phyloP scores from a whole-genome alignment of 2,888 invertebrate genomes.

The Epinotia demarniana region DNA sequence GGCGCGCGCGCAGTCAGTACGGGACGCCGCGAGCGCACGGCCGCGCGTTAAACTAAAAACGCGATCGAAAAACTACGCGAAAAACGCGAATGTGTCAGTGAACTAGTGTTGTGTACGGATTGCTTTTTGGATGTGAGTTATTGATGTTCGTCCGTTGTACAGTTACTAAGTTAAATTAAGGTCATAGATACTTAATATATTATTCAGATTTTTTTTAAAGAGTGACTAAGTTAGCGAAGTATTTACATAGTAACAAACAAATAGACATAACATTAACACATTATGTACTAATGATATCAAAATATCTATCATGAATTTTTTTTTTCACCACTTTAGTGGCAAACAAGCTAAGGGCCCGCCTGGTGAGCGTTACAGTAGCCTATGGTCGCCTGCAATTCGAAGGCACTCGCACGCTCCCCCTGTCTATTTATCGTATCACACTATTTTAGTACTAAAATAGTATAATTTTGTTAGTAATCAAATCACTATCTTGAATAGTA shows the following conservation, averaged over 20 bases:
- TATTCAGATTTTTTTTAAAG: conserved; percentile 42
- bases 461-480: too few species aligned
- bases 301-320: too few species aligned
- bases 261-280: background rate
- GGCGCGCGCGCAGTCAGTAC: conserved; percentile 78
- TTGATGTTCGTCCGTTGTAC: conserved; percentile 77
- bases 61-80: background rate
- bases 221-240: too few species aligned
- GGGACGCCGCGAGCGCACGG: conserved; percentile 44
- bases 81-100: conserved; percentile 51
- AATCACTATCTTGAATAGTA: too few species aligned
- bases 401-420: too few species aligned
- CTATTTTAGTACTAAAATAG: too few species aligned
- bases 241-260: background rate
- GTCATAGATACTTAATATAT: conserved; percentile 15
- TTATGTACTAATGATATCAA: too few species aligned
- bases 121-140: conserved; percentile 75
- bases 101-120: conserved; percentile 74
- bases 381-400: too few species aligned
- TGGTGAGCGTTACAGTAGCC: too few species aligned
- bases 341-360: too few species aligned
- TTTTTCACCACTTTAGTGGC: too few species aligned
- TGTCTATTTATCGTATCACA: too few species aligned
- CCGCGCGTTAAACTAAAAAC: background rate
- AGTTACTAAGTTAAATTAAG: conserved; percentile 44